Conservation (phyloP, 2,113 vertebrate genomes). For the Ophthalmolycus amberensis region DNA sequence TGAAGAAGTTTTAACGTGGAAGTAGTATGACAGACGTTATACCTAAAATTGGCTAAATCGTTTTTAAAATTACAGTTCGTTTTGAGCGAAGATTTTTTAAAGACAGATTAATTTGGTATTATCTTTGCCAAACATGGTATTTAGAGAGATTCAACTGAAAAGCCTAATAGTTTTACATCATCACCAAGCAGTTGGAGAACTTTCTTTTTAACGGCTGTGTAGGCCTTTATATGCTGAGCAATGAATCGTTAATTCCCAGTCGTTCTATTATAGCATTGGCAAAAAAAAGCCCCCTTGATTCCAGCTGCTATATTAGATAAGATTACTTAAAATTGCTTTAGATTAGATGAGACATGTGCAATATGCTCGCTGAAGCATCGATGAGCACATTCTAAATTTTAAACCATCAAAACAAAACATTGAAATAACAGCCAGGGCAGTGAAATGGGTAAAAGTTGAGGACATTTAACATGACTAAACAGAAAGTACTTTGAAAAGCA, state of each 20-base stretch:
- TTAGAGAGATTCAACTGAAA: conserved; percentile 4
- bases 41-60: neutral
- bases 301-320: conserved; percentile 6
- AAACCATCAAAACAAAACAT: conserved; percentile 1
- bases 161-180: neutral
- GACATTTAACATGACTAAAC: neutral
- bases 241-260: neutral
- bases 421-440: neutral
- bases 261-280: conserved; percentile 18
- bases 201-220: neutral
- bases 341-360: neutral
- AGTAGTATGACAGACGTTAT: neutral
- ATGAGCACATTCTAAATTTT: neutral
- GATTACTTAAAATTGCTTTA: neutral
- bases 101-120: conserved; percentile 8
- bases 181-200: neutral
- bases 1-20: neutral
- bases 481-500: neutral
- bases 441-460: too few relatives aligned
- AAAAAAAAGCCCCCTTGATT: conserved; percentile 9
- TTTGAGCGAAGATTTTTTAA: neutral
- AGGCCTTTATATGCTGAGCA: neutral
- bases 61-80: neutral
- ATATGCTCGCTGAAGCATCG: neutral
- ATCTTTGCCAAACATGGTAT: neutral